A percentile compares a stretch with the other conserved stretches of the same genome.
phyloP scores from a whole-genome alignment of 2,888 invertebrate species.

The Stictocephala bisonia region DNA sequence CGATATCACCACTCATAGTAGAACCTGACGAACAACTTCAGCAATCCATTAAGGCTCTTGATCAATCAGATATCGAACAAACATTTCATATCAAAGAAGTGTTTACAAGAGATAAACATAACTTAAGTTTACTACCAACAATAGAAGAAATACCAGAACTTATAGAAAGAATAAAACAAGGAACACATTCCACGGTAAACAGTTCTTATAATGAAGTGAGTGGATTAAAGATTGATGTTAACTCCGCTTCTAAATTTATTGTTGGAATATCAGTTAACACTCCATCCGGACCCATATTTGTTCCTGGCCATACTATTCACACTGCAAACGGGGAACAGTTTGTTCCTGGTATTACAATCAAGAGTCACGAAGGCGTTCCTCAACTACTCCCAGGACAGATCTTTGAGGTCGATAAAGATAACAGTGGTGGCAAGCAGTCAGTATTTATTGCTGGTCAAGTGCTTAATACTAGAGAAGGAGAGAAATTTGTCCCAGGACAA shows the following conservation, averaged over 20 bases:
- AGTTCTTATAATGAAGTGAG: constrained; percentile 69
- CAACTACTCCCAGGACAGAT: constrained; percentile 80
- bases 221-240: constrained; percentile 73
- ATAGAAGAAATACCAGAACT: constrained; percentile 74
- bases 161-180: constrained; percentile 67
- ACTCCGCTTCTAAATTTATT: constrained; percentile 74
- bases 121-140: constrained; percentile 71
- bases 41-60: constrained; percentile 68
- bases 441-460: constrained; percentile 74
- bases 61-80: constrained; percentile 69
- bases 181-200: constrained; percentile 70
- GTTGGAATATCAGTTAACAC: constrained; percentile 79
- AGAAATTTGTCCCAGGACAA: constrained; percentile 75
- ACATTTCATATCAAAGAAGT: constrained; percentile 73
- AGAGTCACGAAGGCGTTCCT: constrained; percentile 75
- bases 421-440: constrained; percentile 62
- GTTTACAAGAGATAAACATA: constrained; percentile 65
- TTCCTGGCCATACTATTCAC: constrained; percentile 80
- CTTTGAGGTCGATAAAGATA: constrained; percentile 70
- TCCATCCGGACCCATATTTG: constrained; percentile 76
- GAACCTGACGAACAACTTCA: constrained; percentile 67
- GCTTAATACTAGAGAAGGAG: constrained; percentile 66
- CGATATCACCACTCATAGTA: constrained; percentile 69
- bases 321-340: constrained; percentile 76
- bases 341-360: constrained; percentile 78